Percentiles rank a stretch among this genome's conserved stretches.
phyloP scores from a whole-genome alignment of 2,797 vertebrate species.

The Urosaurus nigricauda region DNA sequence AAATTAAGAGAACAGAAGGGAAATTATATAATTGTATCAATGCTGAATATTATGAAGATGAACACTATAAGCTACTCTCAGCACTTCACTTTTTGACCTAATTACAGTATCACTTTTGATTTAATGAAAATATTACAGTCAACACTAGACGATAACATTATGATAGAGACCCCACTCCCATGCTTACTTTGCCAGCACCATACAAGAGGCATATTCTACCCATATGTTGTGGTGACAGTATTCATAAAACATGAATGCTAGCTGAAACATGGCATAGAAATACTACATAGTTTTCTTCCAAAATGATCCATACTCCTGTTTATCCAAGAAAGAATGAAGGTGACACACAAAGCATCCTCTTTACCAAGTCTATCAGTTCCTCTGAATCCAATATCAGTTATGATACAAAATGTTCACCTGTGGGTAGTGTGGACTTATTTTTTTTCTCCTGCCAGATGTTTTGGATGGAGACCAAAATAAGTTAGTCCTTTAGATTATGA shows the following conservation, averaged over 20 bases:
- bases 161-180: background rate
- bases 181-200: background rate
- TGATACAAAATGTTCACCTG: background rate
- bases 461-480: no score
- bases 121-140: slow-evolving; percentile 24
- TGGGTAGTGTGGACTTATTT: background rate
- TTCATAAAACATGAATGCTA: background rate
- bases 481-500: background rate
- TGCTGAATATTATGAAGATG: background rate
- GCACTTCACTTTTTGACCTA: slow-evolving; percentile 16
- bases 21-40: slow-evolving; percentile 11
- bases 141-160: background rate
- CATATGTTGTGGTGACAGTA: background rate
- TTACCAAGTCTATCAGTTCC: background rate
- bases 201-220: background rate
- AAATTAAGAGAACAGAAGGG: slow-evolving; percentile 38
- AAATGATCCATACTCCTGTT: background rate
- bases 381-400: background rate
- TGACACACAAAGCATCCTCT: background rate
- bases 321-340: background rate
- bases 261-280: background rate
- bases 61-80: slow-evolving; percentile 6
- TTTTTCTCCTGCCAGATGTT: background rate
- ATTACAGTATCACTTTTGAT: background rate
- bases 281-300: background rate